Evolutionary conservation across 1,140 invertebrate genomes (phyloP).

Genomic region (Zeugodacus cucurbitae): DNA sequence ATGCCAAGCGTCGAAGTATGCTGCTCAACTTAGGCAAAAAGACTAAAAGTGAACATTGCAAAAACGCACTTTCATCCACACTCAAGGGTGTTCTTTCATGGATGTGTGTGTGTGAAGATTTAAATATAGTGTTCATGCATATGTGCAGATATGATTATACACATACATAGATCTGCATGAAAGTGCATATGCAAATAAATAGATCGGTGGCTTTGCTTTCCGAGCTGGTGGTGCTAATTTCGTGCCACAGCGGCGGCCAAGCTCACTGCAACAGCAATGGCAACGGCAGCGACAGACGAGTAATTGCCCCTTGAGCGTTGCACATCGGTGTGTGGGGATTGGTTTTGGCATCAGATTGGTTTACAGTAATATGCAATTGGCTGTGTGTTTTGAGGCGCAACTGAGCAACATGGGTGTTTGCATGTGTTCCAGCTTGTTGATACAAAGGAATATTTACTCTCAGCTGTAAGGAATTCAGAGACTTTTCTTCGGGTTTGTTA

Average conservation of each 20-base stretch:
- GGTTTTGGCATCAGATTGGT: not conserved
- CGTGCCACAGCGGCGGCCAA: not conserved
- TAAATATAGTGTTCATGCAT: not conserved
- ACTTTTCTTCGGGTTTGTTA: not conserved
- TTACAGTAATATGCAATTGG: not conserved
- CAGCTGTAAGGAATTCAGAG: not conserved
- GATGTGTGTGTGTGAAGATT: not conserved
- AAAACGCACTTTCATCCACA: not conserved
- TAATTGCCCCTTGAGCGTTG: not conserved
- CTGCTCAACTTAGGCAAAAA: not conserved
- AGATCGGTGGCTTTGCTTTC: not conserved
- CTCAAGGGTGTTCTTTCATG: not conserved
- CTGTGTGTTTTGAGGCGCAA: not conserved
- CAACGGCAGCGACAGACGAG: not conserved
- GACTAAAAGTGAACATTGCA: not conserved
- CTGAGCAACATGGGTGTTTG: not conserved
- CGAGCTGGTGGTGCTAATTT: not conserved
- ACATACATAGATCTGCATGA: not conserved
- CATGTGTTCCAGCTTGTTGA: not conserved
- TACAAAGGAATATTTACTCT: not conserved
- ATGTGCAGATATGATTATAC: not conserved
- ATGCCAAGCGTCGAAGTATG: not conserved
- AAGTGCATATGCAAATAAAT: not conserved
- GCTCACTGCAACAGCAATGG: not conserved
- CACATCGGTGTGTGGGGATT: not conserved